Evolutionary conservation across 2,888 invertebrate species (phyloP).

Genomic region (Sarcophaga carnaria): DNA sequence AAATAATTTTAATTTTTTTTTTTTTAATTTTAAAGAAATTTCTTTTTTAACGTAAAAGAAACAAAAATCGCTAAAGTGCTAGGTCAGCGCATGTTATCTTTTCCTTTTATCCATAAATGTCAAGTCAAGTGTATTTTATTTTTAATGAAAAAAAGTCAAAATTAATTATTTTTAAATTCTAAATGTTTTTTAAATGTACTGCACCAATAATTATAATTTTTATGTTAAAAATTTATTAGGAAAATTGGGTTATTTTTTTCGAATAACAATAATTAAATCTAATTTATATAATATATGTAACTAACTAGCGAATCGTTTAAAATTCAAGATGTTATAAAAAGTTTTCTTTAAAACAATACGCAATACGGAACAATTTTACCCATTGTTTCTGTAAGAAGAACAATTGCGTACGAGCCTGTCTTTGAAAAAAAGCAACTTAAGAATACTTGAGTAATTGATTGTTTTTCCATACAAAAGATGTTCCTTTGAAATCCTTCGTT

Average conservation of each 20-base stretch:
- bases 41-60: background rate
- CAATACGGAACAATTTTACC: too few species aligned
- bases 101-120: constrained; percentile 27
- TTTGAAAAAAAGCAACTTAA: too few species aligned
- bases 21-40: constrained; percentile 11
- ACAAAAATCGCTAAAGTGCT: constrained; percentile 1
- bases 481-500: too few species aligned
- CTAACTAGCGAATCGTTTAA: too few species aligned
- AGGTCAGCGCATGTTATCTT: constrained; percentile 27
- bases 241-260: background rate
- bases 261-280: too few species aligned
- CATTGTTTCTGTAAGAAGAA: too few species aligned
- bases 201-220: constrained; percentile 21
- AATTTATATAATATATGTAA: too few species aligned
- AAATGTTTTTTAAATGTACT: constrained; percentile 48
- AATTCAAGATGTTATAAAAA: too few species aligned
- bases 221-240: constrained; percentile 43
- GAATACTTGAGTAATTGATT: too few species aligned
- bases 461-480: too few species aligned
- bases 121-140: constrained; percentile 9
- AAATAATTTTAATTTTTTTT: constrained; percentile 9
- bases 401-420: too few species aligned
- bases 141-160: background rate
- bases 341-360: too few species aligned
- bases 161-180: background rate